phyloP scores from a whole-genome alignment of 2,113 vertebrate species.

The Diadophis punctatus region DNA sequence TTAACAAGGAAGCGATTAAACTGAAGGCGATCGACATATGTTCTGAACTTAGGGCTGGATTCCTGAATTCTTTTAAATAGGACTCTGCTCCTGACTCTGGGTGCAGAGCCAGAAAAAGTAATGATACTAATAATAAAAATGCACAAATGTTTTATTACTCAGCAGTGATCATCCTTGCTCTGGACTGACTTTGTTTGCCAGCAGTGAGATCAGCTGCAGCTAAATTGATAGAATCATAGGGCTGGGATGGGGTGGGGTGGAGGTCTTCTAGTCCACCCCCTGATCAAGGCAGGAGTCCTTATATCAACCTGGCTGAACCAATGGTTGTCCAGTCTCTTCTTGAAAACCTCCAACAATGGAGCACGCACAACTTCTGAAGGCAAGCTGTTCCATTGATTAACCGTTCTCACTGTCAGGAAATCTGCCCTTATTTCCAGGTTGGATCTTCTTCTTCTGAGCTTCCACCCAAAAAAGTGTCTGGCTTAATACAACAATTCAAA shows the following conservation, averaged over 20 bases:
- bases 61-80: not conserved
- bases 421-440: not conserved
- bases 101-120: too few species aligned
- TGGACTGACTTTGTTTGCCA: not conserved
- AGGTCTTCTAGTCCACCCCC: not conserved
- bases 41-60: not conserved
- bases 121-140: not conserved
- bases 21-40: not conserved
- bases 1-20: slow-evolving; percentile 1
- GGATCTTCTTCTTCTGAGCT: not conserved
- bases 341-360: not conserved
- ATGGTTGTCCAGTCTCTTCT: not conserved
- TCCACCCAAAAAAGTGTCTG: not conserved
- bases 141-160: not conserved
- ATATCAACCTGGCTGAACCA: not conserved
- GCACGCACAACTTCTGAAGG: not conserved
- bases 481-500: not conserved
- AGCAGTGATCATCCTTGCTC: not conserved
- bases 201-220: not conserved
- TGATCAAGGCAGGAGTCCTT: not conserved
- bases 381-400: not conserved
- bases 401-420: not conserved
- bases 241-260: not conserved
- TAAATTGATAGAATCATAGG: not conserved
- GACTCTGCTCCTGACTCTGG: not conserved